These are phyloP conservation scores for Mormyrops boulengeri DNA, from an alignment of 2,797 vertebrate genomes.

Conservation along the genomic window DNA sequence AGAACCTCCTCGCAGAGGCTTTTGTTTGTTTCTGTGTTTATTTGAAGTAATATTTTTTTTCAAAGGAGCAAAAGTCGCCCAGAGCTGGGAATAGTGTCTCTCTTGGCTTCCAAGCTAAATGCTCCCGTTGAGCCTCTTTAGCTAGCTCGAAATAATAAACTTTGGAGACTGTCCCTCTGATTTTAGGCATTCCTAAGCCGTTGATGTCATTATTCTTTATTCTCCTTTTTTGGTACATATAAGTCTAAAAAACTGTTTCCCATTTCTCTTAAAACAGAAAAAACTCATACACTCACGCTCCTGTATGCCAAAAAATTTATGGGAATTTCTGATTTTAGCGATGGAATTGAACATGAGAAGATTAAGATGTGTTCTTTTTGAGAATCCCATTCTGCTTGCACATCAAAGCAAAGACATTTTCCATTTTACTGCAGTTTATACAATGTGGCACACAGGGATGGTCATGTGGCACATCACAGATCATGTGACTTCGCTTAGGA, in stretches of 20 bases:
- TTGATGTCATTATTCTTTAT: constrained; percentile 52
- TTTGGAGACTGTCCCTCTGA: constrained; percentile 46
- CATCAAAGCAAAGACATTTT: background rate
- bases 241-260: constrained; percentile 18
- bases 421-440: background rate
- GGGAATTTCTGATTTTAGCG: constrained; percentile 1
- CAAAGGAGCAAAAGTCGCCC: constrained; percentile 57
- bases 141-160: constrained; percentile 58
- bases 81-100: constrained; percentile 62
- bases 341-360: background rate
- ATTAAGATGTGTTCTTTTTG: background rate
- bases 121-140: constrained; percentile 58
- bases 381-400: background rate
- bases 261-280: background rate
- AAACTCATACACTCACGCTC: background rate
- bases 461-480: background rate
- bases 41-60: constrained; percentile 55
- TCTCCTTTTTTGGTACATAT: constrained; percentile 22
- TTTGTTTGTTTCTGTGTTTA: constrained; percentile 58
- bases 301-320: constrained; percentile 3
- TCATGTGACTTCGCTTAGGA: background rate
- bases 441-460: background rate
- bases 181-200: constrained; percentile 52
- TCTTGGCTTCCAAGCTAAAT: constrained; percentile 57
- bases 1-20: constrained; percentile 42